These are phyloP conservation scores for Porites divaricata DNA, from an alignment of 92 coral and sea anemone genomes.

Conservation along the genomic window DNA sequence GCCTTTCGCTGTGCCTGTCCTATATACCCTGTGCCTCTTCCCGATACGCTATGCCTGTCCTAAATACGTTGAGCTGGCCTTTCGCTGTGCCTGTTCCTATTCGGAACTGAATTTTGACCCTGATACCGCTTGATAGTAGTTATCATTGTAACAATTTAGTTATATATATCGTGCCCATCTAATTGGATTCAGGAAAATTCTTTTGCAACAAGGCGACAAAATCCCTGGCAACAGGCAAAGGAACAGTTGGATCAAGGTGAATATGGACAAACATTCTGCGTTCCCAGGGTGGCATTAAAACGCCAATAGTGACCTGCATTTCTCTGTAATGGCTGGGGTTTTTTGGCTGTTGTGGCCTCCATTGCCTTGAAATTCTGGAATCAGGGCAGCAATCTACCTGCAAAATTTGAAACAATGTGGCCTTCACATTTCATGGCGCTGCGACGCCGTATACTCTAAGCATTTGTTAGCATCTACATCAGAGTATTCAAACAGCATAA, in stretches of 20 bases:
- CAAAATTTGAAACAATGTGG: neutral
- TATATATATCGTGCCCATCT: neutral
- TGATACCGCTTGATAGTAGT: no score
- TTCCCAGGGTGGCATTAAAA: slow-evolving; percentile 91
- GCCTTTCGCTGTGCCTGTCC: no score
- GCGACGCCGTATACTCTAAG: no score
- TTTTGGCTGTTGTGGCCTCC: slow-evolving; percentile 49
- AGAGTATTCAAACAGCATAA: no score
- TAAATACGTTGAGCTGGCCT: no score
- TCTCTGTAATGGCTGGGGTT: slow-evolving; percentile 46
- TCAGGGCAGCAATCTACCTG: slow-evolving; percentile 57
- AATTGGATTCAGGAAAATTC: slow-evolving; percentile 45
- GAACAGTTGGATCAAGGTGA: slow-evolving; percentile 62
- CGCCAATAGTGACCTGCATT: slow-evolving; percentile 75
- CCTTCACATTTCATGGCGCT: no score
- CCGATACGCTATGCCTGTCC: no score
- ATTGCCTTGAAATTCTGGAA: slow-evolving; percentile 53
- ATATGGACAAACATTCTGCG: slow-evolving; percentile 71
- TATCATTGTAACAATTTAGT: no score
- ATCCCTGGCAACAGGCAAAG: slow-evolving; percentile 73
- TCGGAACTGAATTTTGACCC: no score
- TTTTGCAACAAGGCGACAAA: slow-evolving; percentile 80
- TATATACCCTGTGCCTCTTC: no score
- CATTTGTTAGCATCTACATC: no score
- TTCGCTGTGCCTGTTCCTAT: no score